Evolutionary conservation across 1,140 invertebrate species (phyloP).

Genomic region (Dufourea novaeangliae): DNA sequence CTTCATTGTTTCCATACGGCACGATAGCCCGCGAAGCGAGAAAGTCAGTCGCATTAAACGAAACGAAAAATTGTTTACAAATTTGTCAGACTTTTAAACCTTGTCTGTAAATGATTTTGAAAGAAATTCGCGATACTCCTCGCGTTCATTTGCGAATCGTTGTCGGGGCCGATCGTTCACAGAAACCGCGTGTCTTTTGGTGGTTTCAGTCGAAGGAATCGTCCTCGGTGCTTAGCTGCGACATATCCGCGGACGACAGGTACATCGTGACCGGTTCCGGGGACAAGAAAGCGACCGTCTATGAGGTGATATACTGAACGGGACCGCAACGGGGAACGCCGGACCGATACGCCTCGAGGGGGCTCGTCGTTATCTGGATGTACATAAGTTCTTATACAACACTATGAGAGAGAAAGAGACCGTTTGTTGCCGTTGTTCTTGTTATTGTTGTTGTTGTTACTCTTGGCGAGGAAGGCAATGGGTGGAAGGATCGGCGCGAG

Average conservation of each 20-base stretch:
- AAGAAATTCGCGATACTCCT: neutral
- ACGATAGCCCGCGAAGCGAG: too few species aligned
- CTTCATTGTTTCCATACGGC: too few species aligned
- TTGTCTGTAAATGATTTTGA: too few species aligned
- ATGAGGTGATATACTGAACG: conserved; percentile 97
- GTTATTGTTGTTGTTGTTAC: conserved; percentile 64
- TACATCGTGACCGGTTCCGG: conserved; percentile 99
- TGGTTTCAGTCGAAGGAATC: conserved; percentile 97
- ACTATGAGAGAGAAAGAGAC: conserved; percentile 42
- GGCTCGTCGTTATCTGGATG: conserved; percentile 6
- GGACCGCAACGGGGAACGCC: conserved; percentile 5
- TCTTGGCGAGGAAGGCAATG: conserved; percentile 32
- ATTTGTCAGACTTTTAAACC: too few species aligned
- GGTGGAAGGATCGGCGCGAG: conserved; percentile 34
- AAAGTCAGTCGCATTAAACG: too few species aligned
- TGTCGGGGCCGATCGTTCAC: conserved; percentile 9
- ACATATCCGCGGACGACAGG: conserved; percentile 99
- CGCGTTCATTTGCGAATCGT: neutral
- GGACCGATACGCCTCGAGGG: conserved; percentile 12
- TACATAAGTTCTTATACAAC: conserved; percentile 33
- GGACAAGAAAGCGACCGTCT: conserved; percentile 99
- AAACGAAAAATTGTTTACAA: too few species aligned
- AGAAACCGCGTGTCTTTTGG: conserved; percentile 29
- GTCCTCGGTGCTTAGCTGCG: conserved; percentile 99
- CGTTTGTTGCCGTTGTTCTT: conserved; percentile 60